Percentiles rank a stretch among this genome's conserved stretches.
These are phyloP conservation scores for Paratrypauchen microcephalus DNA, from an alignment of 2,797 vertebrate genomes.

Conservation along the genomic window DNA sequence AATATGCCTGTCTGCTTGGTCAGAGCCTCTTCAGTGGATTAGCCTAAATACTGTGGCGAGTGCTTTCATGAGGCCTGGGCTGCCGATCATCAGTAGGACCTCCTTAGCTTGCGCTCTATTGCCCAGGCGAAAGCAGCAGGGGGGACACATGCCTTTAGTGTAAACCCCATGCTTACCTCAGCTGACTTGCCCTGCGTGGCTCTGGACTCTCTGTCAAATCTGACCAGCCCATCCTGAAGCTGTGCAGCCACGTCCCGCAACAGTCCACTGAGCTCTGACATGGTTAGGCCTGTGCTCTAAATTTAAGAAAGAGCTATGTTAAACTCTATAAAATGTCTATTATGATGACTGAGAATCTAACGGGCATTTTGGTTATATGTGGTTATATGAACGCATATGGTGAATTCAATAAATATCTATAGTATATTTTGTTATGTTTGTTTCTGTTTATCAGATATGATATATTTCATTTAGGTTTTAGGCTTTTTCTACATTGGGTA, in stretches of 20 bases:
- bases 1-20: slow-evolving; percentile 58
- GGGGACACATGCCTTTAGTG: slow-evolving; percentile 16
- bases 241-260: slow-evolving; percentile 54
- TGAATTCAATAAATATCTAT: too few species aligned
- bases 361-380: not conserved
- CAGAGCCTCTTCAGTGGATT: slow-evolving; percentile 62
- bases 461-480: too few species aligned
- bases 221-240: slow-evolving; percentile 43
- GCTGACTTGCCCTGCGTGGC: slow-evolving; percentile 17
- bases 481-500: too few species aligned
- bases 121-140: slow-evolving; percentile 25
- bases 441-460: too few species aligned
- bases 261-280: slow-evolving; percentile 46
- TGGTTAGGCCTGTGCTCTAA: slow-evolving; percentile 51
- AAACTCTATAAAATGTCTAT: not conserved
- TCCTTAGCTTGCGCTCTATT: slow-evolving; percentile 29
- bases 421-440: too few species aligned
- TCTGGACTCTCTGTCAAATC: slow-evolving; percentile 21
- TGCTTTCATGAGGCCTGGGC: slow-evolving; percentile 46
- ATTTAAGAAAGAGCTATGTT: slow-evolving; percentile 1
- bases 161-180: slow-evolving; percentile 55
- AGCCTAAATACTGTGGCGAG: slow-evolving; percentile 65
- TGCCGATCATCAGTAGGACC: slow-evolving; percentile 43
- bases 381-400: too few species aligned
- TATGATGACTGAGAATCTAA: not conserved